Evolutionary conservation across 2,113 vertebrate genomes (phyloP).

Genomic region (Delphinus delphis): DNA sequence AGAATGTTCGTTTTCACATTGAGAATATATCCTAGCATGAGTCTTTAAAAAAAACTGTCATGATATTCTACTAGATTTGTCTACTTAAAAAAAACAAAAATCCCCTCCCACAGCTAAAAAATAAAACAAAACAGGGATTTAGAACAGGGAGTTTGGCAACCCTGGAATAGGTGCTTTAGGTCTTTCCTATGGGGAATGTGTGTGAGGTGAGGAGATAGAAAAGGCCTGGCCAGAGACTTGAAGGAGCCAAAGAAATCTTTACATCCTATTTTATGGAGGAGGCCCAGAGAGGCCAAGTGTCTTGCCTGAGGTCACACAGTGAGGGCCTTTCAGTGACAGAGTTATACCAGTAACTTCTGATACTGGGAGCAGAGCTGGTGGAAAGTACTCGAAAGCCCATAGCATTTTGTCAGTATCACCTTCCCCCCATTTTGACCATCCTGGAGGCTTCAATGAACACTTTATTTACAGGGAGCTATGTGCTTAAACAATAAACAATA

Average conservation of each 20-base stretch:
- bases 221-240: background rate
- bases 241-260: background rate
- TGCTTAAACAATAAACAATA: background rate
- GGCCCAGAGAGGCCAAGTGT: background rate
- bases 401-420: fast-evolving
- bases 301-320: background rate
- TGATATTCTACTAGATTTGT: background rate
- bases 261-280: background rate
- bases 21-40: background rate
- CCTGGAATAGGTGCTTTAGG: background rate
- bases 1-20: background rate
- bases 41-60: background rate
- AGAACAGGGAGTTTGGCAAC: background rate
- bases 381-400: background rate
- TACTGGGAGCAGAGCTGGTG: background rate
- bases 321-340: background rate
- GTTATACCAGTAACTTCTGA: background rate
- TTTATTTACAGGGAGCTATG: background rate
- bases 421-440: fast-evolving
- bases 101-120: background rate
- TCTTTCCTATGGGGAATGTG: background rate
- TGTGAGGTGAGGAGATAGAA: background rate
- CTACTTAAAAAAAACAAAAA: background rate
- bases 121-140: background rate
- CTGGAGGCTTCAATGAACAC: fast-evolving